Base-by-base conservation (phyloP, 2,113 vertebrate species). In the Caranx ignobilis region DNA sequence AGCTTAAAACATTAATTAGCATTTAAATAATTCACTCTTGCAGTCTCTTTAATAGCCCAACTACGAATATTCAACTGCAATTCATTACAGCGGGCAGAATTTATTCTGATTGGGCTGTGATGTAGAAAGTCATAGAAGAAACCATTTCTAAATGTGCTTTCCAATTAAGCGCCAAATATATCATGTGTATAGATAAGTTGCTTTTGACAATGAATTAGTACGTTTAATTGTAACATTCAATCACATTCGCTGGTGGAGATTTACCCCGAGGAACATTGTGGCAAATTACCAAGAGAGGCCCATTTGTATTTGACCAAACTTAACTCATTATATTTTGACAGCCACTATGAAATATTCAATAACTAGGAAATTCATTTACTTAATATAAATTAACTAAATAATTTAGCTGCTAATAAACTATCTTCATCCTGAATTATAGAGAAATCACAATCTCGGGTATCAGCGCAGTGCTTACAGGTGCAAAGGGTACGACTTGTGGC, bases 191-290 rank as follows among this genome's bases (percentile, higher is more conserved):
- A 90, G 91, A 90, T 93, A 94, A 89, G 92, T 92, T 92, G 87
- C 92, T 91, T 92, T 91, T 93, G 92, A 94, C 87, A 88, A 89
- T 91, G 91, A 95, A 93, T 94, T 91, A 92, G 90, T 82, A 79
- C 71, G 64, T 91, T 92, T 94, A 93, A 94, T 94, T 93, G 90
- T 94, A 91, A 89, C 91, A 85, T 92, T 95, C 89, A 93, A 93
- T 95, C 93, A 95, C 81, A 74, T 85, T 82, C 78, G 48, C 80
- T 79, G 69, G 84, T 76, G 50, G 82, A 82, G 83, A 88, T 87
- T 88, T 90, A 86, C 87, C 89, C 87, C 3, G 67, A 89, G 89
- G 90, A 93, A 86, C 65, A 37, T 75, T 89, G 83, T 81, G 83
- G 79, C 82, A 91, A 89, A 92, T 93, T 92, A 93, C 78, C 80